Evolutionary conservation across 2,888 invertebrate species (phyloP), one percentile per base, ranked within the genome.

Genomic region (Ormyrus nitidulus): DNA sequence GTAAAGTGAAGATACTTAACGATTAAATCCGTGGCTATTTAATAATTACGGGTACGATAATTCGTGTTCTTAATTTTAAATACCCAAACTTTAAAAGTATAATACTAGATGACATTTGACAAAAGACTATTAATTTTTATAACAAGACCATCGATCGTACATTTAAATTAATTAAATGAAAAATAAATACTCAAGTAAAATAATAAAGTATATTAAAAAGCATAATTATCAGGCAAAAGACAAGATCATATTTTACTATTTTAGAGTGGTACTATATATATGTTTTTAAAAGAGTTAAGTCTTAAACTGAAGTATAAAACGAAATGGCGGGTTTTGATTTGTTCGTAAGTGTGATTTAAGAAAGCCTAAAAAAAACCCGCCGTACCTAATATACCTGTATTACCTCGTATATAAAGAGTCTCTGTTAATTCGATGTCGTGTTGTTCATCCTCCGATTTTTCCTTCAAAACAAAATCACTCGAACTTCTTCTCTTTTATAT

Each of bases 401-500:
- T 77, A 80, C 76, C 77, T 80, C 72, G 76, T 72, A 72, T 34
- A 65, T 72, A 69, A 69, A 68, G 51, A 71, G 64, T 79, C 77
- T 75, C 80, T 82, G 84, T 86, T 84, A 85, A 85, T 86, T 85
- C 84, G 82, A 85, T 86, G 85, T 87, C 84, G 84, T 84, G 54
- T 85, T 84, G 85, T 82, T 81, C 85, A 84, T 83, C 81, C 83
- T 80, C 82, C 83, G 34, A 34, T 34, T 34, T 34, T 34, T 83
- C 78, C 70, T 81, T 11, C 34, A 48, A 71, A 19, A 61, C 61
- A 51, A 51, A 59, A 49, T 1, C 13, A 54, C n/a, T 11, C 56
- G 13, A 77, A 71, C 65, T 53, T 74, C 83, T 85, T 85, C 84
- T 83, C 80, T 86, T 84, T 85, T 84, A 85, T 83, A 85, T 85